Evolutionary conservation across 2,113 vertebrate species (phyloP).

Genomic region (Hemicordylus capensis): DNA sequence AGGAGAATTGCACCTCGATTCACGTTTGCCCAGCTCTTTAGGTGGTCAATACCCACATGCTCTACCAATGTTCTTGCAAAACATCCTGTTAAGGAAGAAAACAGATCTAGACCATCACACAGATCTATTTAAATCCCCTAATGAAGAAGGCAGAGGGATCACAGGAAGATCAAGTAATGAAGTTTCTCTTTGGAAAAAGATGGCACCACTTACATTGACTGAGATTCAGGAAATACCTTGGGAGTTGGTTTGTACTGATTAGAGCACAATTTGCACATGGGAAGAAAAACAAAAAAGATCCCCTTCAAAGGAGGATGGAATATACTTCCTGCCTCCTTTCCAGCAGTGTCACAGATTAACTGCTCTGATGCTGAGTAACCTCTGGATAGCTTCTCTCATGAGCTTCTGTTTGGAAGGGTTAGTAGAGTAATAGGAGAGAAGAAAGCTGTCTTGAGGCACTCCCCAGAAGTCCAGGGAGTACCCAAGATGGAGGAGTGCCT

Average conservation of each 20-base stretch:
- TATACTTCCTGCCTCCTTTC: no score
- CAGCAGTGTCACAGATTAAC: no score
- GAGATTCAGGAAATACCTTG: background rate
- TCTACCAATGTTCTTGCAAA: slow-evolving; percentile 88
- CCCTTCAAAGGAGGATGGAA: background rate
- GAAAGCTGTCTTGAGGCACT: no score
- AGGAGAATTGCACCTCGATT: slow-evolving; percentile 96
- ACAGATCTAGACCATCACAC: background rate
- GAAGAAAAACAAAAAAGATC: background rate
- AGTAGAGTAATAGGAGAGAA: no score
- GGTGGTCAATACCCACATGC: slow-evolving; percentile 82
- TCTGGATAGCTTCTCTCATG: no score
- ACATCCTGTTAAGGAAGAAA: slow-evolving; percentile 74
- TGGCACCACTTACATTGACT: background rate
- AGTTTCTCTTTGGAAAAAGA: background rate
- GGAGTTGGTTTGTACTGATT: background rate
- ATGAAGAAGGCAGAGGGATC: no score
- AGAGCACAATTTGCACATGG: background rate
- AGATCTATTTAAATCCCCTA: background rate
- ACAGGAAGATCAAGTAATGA: no score
- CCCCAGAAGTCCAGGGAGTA: no score
- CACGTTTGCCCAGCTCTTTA: slow-evolving; percentile 87
- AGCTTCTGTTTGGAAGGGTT: no score
- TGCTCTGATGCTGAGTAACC: no score
- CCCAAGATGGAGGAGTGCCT: no score